Base-by-base conservation (phyloP, 2,888 invertebrate species). In the Orgyia antiqua region DNA sequence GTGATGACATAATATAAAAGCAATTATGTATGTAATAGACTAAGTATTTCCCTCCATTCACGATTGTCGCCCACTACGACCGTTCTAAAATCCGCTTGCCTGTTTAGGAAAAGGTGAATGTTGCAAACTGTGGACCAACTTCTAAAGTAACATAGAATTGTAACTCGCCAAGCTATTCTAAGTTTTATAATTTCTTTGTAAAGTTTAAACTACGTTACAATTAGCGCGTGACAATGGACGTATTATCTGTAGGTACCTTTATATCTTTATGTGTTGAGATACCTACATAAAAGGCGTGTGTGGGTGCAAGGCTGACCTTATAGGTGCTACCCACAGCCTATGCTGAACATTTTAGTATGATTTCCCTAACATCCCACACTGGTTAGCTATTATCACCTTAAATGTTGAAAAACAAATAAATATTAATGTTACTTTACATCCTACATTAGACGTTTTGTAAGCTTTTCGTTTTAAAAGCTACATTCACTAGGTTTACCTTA, bases 291-390 rank as follows among this genome's bases (percentile, higher is more conserved):
- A 84, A 69, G 82, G 82, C 55, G 48, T 57, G 82, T 75, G 84
- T 86, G 84, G 86, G 86, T 79, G 84, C 86, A 84, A 84, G 84
- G 84, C 69, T 84, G 82, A 83, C 83, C 82, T 84, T 83, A 80
- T 68, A 80, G 74, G 74, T 64, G 67, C 84, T 68, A 64, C 79
- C 84, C 82, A 86, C 84, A 68, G 66, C 56, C 53, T 68, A 66
- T 59, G 64, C 71, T 69, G 69, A 68, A 70, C 72, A 76, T 80
- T 79, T n/a, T 68, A 47, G 72, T 72, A 75, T 76, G 72, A 78
- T 80, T 83, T 80, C 74, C 75, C 73, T 64, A 62, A 75, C 58
- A 59, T 64, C 79, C 82, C 71, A 82, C 82, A 66, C 67, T 50
- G 43, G 42, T 58, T 46, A 58, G 61, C 65, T 71, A 70, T 75